Conservation (phyloP, 2,113 vertebrate genomes). For the Bufo bufo region DNA sequence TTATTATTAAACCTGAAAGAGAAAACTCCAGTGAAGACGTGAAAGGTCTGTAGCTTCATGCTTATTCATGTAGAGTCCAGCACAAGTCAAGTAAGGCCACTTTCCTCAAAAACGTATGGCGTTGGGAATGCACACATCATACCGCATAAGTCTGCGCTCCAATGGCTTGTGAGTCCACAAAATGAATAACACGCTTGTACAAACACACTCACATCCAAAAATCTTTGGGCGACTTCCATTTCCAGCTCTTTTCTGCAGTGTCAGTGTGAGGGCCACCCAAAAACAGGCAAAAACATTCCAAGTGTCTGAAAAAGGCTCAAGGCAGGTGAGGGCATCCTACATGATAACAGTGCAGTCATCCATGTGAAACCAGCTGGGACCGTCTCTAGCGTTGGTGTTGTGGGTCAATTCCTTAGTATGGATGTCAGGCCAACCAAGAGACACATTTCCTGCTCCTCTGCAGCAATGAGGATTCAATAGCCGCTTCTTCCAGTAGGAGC, state of each 20-base stretch:
- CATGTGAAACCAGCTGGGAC: neutral
- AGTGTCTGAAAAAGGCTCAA: conserved; percentile 34
- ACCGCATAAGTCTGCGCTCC: neutral
- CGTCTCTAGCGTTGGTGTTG: neutral
- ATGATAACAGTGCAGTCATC: neutral
- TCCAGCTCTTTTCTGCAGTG: neutral
- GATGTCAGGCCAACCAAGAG: neutral
- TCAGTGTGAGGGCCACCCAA: neutral
- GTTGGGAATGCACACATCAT: conserved; percentile 26
- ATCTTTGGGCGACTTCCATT: conserved; percentile 23
- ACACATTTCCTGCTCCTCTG: neutral
- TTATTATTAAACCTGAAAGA: conserved; percentile 56
- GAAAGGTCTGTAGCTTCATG: conserved; percentile 24
- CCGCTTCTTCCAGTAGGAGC: neutral
- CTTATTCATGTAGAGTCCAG: conserved; percentile 21
- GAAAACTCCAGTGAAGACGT: conserved; percentile 40
- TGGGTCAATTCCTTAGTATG: neutral
- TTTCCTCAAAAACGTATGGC: conserved; percentile 31
- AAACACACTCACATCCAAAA: conserved; percentile 26
- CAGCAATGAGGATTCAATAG: neutral
- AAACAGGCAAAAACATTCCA: conserved; percentile 39
- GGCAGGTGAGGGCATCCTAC: neutral
- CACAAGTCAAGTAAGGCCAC: conserved; percentile 55
- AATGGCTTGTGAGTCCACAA: conserved; percentile 28
- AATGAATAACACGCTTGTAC: neutral